Evolutionary conservation across 2,113 vertebrate genomes (phyloP).

Genomic region (Cyanistes caeruleus): DNA sequence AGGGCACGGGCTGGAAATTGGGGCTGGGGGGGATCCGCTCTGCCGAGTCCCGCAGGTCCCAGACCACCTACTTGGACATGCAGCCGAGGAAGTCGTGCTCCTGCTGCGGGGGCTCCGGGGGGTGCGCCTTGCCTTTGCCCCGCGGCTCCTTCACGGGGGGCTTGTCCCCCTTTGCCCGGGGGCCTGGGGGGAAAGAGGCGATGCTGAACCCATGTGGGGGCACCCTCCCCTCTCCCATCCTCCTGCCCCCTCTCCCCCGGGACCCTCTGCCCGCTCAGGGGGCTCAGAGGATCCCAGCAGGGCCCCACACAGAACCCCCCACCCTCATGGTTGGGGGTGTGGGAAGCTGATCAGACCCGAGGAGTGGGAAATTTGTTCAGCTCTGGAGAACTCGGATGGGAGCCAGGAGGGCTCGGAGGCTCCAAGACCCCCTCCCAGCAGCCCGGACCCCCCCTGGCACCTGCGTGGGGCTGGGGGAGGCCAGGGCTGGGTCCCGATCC

Average conservation of each 20-base stretch:
- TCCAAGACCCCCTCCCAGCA: background rate
- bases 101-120: constrained; percentile 68
- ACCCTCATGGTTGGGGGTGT: background rate
- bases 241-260: accelerated
- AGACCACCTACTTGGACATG: constrained; percentile 88
- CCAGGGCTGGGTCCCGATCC: constrained; percentile 77
- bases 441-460: constrained; percentile 62
- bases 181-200: constrained; percentile 55
- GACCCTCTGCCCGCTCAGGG: background rate
- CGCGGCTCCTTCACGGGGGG: constrained; percentile 68
- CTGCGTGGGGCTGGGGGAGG: constrained; percentile 81
- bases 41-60: accelerated
- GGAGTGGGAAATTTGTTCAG: background rate
- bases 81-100: constrained; percentile 95
- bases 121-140: constrained; percentile 75
- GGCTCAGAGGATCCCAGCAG: background rate
- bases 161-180: constrained; percentile 77
- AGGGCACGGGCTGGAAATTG: background rate
- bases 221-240: accelerated
- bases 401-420: background rate
- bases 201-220: background rate
- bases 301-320: background rate
- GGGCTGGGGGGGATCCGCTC: accelerated
- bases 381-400: background rate
- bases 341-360: background rate